Percentiles rank a stretch among this genome's conserved stretches.
Conservation (phyloP, 2,888 invertebrate species). For the Crocallis elinguaria region DNA sequence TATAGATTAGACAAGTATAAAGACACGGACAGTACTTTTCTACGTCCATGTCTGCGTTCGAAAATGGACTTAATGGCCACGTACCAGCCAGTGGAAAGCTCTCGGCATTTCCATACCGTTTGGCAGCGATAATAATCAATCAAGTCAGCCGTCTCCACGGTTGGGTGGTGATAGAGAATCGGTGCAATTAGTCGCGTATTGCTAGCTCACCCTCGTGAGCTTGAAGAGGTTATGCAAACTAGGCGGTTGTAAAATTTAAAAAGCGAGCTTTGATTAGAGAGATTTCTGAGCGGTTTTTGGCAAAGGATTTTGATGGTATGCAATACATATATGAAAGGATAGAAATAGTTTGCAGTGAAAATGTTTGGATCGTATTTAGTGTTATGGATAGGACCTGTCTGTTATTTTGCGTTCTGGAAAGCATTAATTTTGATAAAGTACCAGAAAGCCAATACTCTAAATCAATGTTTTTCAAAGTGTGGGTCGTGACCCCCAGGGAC, state of each 20-base stretch:
- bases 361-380: no score
- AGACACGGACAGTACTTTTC: not conserved
- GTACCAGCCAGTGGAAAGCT: conserved; percentile 5
- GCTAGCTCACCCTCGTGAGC: conserved; percentile 38
- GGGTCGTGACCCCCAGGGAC: no score
- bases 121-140: conserved; percentile 65
- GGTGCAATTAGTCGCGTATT: conserved; percentile 70
- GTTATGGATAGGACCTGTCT: no score
- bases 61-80: conserved; percentile 4
- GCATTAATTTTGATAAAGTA: no score
- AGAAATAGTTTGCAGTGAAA: no score
- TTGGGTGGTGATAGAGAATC: conserved; percentile 65
- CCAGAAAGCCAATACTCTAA: no score
- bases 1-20: no score
- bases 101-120: conserved; percentile 34
- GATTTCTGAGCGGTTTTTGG: not conserved
- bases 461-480: no score
- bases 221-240: conserved; percentile 15
- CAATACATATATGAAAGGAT: not conserved
- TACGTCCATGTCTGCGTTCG: not conserved
- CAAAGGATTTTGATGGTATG: not conserved
- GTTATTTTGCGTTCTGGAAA: no score
- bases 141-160: conserved; percentile 54
- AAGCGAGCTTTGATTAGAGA: not conserved
- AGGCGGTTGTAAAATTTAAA: conserved; percentile 7